Evolutionary conservation across 2,113 vertebrate species (phyloP).

Genomic region (Rallus limicola): DNA sequence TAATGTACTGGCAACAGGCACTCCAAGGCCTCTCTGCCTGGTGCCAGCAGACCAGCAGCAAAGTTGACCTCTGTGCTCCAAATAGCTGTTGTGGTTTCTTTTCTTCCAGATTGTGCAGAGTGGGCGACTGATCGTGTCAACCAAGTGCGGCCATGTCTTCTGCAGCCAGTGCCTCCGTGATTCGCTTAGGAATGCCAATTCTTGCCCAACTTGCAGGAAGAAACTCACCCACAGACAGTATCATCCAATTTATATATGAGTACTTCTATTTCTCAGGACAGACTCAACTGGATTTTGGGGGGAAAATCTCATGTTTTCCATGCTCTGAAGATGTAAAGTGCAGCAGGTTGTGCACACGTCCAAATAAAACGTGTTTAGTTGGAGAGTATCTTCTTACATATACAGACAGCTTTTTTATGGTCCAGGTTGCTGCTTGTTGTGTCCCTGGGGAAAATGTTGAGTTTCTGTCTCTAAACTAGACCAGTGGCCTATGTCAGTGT

Average conservation of each 20-base stretch:
- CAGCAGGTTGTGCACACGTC: constrained; percentile 47
- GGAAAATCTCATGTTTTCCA: neutral
- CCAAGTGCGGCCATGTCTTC: constrained; percentile 94
- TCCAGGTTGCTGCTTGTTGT: constrained; percentile 14
- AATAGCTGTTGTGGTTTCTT: neutral
- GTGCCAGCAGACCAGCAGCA: neutral
- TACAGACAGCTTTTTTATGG: constrained; percentile 46
- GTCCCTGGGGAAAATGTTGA: constrained; percentile 3
- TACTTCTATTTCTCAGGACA: constrained; percentile 43
- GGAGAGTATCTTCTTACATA: neutral
- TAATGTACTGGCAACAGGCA: too few species aligned
- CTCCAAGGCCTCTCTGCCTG: neutral
- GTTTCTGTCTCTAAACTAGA: neutral
- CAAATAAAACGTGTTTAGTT: neutral
- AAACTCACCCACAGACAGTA: constrained; percentile 91
- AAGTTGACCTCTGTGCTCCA: neutral
- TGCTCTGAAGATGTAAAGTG: constrained; percentile 39
- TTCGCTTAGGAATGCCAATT: constrained; percentile 85
- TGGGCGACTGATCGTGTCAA: constrained; percentile 90
- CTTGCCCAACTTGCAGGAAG: constrained; percentile 93
- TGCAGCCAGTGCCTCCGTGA: constrained; percentile 95
- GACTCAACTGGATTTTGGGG: constrained; percentile 28
- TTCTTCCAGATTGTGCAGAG: constrained; percentile 88
- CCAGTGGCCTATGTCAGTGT: neutral
- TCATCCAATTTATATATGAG: constrained; percentile 95